Evolutionary conservation across 2,797 vertebrate species (phyloP).

Genomic region (Myotis daubentonii): DNA sequence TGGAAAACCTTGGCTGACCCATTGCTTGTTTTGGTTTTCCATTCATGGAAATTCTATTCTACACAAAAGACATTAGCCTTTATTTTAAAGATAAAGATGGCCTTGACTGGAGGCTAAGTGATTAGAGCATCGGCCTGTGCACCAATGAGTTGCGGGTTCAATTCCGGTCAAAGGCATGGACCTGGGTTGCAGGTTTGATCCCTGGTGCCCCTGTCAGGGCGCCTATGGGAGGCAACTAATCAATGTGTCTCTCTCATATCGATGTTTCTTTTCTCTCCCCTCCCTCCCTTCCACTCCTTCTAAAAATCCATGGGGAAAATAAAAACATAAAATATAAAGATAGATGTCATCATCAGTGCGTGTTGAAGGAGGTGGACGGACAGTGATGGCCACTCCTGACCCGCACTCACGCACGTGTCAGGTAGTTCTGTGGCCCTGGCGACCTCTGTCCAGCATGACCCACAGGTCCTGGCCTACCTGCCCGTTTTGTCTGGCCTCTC

Average conservation of each 20-base stretch:
- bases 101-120: not conserved
- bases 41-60: not conserved
- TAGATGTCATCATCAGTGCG: not conserved
- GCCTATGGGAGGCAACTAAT: not conserved
- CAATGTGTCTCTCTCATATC: not conserved
- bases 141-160: not conserved
- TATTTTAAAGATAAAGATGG: not conserved
- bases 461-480: accelerated
- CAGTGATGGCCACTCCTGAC: accelerated
- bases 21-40: not conserved
- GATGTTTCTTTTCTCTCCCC: not conserved
- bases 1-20: not conserved
- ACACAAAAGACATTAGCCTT: not conserved
- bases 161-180: not conserved
- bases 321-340: not conserved
- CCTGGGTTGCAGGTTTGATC: not conserved
- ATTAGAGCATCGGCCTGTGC: not conserved
- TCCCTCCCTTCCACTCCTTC: not conserved
- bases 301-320: not conserved
- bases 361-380: accelerated
- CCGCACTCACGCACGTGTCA: accelerated
- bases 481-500: not conserved
- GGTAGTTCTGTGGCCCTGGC: accelerated
- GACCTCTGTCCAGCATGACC: not conserved
- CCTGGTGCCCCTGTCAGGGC: not conserved